These are phyloP conservation scores for Drosophila niveifrons DNA, from an alignment of 2,888 invertebrate species.

Conservation along the genomic window DNA sequence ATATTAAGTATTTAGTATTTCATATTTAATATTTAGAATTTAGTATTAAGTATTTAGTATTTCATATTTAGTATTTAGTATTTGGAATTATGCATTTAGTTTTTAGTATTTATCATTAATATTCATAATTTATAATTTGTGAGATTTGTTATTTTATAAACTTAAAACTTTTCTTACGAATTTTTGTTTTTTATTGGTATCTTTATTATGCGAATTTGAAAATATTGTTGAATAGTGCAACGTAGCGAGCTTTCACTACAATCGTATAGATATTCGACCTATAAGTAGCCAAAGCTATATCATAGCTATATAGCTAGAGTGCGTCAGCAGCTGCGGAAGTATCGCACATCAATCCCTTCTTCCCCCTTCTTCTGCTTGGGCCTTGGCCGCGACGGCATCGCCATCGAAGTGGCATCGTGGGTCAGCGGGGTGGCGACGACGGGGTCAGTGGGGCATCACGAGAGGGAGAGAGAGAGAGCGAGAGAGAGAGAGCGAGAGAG, in stretches of 20 bases:
- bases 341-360: slow-evolving; percentile 28
- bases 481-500: slow-evolving; percentile 11
- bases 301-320: slow-evolving; percentile 40
- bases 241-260: not conserved
- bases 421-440: not conserved
- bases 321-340: slow-evolving; percentile 73
- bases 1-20: too few relatives aligned
- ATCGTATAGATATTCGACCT: not conserved
- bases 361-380: slow-evolving; percentile 9
- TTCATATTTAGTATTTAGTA: too few relatives aligned
- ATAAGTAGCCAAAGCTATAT: slow-evolving; percentile 12
- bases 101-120: too few relatives aligned
- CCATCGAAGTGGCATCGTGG: not conserved
- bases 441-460: slow-evolving; percentile 10
- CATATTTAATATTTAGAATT: too few relatives aligned
- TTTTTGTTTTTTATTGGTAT: not conserved
- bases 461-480: slow-evolving; percentile 1
- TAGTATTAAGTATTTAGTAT: too few relatives aligned
- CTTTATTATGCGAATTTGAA: not conserved
- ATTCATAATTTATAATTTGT: too few relatives aligned
- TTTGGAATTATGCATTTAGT: too few relatives aligned
- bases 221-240: not conserved
- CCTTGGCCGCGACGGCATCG: slow-evolving; percentile 30
- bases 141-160: too few relatives aligned
- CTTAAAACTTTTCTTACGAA: too few relatives aligned